Conservation (phyloP, 1,140 invertebrate genomes). For the Lethrus apterus region DNA sequence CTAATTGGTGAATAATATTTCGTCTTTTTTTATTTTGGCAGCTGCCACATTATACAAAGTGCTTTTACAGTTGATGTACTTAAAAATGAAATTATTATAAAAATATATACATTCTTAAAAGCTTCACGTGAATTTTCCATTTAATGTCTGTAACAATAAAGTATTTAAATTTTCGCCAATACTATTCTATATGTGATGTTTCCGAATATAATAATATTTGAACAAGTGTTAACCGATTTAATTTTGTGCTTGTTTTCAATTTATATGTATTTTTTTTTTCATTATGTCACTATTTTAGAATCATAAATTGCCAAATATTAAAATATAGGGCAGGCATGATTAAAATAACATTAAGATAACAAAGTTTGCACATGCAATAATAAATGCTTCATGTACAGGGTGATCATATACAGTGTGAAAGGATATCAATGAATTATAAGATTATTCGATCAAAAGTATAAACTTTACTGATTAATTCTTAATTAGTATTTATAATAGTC, state of each 20-base stretch:
- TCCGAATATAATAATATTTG: neutral
- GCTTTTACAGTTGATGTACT: conserved; percentile 6
- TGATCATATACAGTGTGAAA: conserved; percentile 2
- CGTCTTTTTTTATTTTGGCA: too few relatives aligned
- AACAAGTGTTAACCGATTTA: neutral
- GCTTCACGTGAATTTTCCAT: conserved; percentile 5
- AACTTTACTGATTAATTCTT: neutral
- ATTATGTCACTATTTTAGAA: neutral
- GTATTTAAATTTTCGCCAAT: conserved; percentile 1
- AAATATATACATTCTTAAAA: neutral
- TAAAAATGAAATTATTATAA: neutral
- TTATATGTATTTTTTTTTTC: neutral
- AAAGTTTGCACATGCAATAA: neutral
- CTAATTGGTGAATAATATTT: too few relatives aligned
- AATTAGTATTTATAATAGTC: neutral
- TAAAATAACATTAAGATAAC: too few relatives aligned
- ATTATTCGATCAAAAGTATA: neutral
- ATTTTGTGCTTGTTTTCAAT: conserved; percentile 4
- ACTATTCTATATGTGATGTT: conserved; percentile 8
- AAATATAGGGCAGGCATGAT: too few relatives aligned
- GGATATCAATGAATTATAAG: neutral
- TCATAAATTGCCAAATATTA: neutral
- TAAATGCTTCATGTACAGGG: conserved; percentile 7
- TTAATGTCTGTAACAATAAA: conserved; percentile 2
- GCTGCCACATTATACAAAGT: neutral